Percentiles rank a stretch among this genome's conserved stretches.
These are phyloP conservation scores for Pionites leucogaster DNA, from an alignment of 2,113 vertebrate species.

Conservation along the genomic window DNA sequence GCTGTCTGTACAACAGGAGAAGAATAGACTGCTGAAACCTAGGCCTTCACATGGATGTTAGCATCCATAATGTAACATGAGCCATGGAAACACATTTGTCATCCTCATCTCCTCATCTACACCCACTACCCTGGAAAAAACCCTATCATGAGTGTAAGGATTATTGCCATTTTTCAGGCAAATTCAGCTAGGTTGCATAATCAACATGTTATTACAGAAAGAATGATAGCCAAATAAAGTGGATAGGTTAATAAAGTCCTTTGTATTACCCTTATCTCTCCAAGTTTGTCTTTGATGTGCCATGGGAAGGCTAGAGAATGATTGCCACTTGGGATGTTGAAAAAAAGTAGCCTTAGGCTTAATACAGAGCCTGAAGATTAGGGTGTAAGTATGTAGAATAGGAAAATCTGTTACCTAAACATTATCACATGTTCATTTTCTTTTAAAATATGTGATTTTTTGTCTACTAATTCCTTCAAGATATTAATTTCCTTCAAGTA, in stretches of 20 bases:
- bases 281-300: constrained; percentile 27
- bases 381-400: constrained; percentile 48
- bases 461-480: constrained; percentile 60
- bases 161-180: background rate
- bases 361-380: constrained; percentile 66
- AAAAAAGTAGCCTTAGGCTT: constrained; percentile 21
- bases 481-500: constrained; percentile 41
- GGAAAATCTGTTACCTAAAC: constrained; percentile 65
- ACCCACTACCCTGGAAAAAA: background rate
- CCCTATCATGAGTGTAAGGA: background rate
- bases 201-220: background rate
- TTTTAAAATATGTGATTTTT: constrained; percentile 72
- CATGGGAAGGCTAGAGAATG: background rate
- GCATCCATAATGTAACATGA: background rate
- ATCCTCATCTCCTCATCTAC: background rate
- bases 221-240: background rate
- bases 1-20: background rate
- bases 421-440: constrained; percentile 56
- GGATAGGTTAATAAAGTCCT: constrained; percentile 3
- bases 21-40: background rate
- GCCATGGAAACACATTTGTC: background rate
- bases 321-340: constrained; percentile 8
- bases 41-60: background rate
- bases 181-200: background rate
- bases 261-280: constrained; percentile 4